Evolutionary conservation across 30 jellyfish, hydroid and myxozoan genomes (phyloP).

Genomic region (Chrysaora quinquecirrha): DNA sequence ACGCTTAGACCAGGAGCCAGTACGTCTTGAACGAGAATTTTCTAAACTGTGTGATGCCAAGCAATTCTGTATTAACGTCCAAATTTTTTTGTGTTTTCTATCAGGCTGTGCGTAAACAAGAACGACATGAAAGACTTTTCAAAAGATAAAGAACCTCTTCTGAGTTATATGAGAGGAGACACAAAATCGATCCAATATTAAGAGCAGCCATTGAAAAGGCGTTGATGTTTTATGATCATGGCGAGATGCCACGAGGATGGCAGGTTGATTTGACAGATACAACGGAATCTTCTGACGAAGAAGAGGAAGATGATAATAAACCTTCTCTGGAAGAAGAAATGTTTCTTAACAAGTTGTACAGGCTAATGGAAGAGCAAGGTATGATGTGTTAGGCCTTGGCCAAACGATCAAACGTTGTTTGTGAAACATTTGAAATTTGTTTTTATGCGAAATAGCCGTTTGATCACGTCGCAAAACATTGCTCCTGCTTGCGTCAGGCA

Average conservation of each 20-base stretch:
- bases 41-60: too few relatives aligned
- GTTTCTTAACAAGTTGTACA: slow-evolving; percentile 65
- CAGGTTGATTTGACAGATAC: slow-evolving; percentile 65
- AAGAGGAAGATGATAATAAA: slow-evolving; percentile 43
- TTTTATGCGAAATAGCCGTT: too few relatives aligned
- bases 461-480: too few relatives aligned
- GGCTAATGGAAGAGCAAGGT: slow-evolving; percentile 89
- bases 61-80: too few relatives aligned
- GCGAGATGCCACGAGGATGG: slow-evolving; percentile 99
- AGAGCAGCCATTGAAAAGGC: slow-evolving; percentile 94
- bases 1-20: too few relatives aligned
- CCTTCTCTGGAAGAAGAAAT: slow-evolving; percentile 69
- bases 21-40: too few relatives aligned
- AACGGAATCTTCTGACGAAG: slow-evolving; percentile 72
- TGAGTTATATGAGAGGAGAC: slow-evolving; percentile 89
- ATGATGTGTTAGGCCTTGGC: neutral
- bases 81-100: too few relatives aligned
- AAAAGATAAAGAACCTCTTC: slow-evolving; percentile 93
- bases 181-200: slow-evolving; percentile 91
- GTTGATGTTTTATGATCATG: slow-evolving; percentile 83
- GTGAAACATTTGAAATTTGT: too few relatives aligned
- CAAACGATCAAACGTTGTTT: too few relatives aligned
- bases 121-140: slow-evolving; percentile 83
- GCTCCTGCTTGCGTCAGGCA: too few relatives aligned
- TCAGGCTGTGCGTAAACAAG: slow-evolving; percentile 73